These are phyloP conservation scores for Sphecodes monilicornis DNA, from an alignment of 2,888 invertebrate species.

Conservation along the genomic window DNA sequence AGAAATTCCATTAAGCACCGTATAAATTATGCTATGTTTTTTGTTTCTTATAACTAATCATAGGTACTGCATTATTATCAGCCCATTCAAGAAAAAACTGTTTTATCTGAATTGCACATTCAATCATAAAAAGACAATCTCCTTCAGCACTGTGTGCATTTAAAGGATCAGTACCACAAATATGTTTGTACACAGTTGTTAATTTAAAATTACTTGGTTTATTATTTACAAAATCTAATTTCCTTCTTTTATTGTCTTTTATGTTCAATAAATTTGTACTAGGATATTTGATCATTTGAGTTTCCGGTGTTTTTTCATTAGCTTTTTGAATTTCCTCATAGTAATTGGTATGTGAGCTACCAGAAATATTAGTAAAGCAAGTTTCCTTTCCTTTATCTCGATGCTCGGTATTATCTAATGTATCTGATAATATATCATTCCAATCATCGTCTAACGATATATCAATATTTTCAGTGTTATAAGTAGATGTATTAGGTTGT, in stretches of 20 bases:
- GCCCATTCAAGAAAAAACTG: conserved; percentile 87
- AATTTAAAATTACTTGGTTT: conserved; percentile 85
- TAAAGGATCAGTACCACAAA: conserved; percentile 84
- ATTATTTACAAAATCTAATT: conserved; percentile 58
- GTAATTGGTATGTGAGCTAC: conserved; percentile 3
- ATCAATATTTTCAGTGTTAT: not conserved
- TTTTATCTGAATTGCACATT: conserved; percentile 87
- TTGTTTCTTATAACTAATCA: conserved; percentile 67
- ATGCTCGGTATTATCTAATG: conserved; percentile 29
- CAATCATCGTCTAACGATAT: conserved; percentile 51
- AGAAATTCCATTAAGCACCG: not conserved
- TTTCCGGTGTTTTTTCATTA: conserved; percentile 86
- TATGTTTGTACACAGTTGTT: conserved; percentile 85
- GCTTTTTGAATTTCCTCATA: conserved; percentile 74
- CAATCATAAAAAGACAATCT: conserved; percentile 88
- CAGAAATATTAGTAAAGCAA: no score
- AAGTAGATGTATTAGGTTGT: not conserved
- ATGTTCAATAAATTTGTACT: conserved; percentile 29
- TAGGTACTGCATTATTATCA: conserved; percentile 82
- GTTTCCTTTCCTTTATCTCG: not conserved
- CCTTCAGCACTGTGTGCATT: conserved; percentile 89
- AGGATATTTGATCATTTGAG: conserved; percentile 67
- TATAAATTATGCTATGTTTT: not conserved
- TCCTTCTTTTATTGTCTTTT: conserved; percentile 31
- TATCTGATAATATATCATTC: conserved; percentile 36